A percentile compares a stretch with the other conserved stretches of the same genome.
phyloP scores from a whole-genome alignment of 2,113 vertebrate genomes.

The Mystacornis crossleyi region DNA sequence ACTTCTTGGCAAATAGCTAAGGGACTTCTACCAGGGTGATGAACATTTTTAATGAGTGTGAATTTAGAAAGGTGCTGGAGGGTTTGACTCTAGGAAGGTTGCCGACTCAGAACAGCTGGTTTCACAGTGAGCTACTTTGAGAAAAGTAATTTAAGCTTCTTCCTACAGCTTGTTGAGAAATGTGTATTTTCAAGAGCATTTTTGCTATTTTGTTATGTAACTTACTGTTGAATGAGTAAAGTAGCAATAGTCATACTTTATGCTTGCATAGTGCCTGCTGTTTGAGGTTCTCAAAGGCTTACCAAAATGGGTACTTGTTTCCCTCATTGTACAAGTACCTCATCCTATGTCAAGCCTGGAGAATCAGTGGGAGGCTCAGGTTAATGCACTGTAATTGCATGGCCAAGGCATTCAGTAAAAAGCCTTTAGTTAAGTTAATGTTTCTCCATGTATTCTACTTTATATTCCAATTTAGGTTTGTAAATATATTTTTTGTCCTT shows the following conservation, averaged over 20 bases:
- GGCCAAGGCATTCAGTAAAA: neutral
- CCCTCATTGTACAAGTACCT: neutral
- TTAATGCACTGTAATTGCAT: neutral
- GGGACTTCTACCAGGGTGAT: slow-evolving; percentile 4
- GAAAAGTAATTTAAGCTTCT: slow-evolving; percentile 46
- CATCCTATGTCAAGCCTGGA: neutral
- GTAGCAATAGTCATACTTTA: neutral
- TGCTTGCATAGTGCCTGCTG: neutral
- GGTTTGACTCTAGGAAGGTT: slow-evolving; percentile 6
- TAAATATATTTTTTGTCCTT: neutral
- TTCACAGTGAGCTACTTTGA: slow-evolving; percentile 29
- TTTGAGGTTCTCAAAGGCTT: neutral
- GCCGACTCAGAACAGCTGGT: slow-evolving; percentile 29
- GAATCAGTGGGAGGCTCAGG: neutral
- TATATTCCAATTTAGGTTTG: neutral
- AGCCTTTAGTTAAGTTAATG: neutral
- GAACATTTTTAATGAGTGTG: slow-evolving; percentile 1
- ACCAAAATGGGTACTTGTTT: neutral
- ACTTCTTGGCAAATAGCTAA: neutral
- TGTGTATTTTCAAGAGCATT: neutral
- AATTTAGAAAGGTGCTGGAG: slow-evolving; percentile 28
- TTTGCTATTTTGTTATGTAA: slow-evolving; percentile 33
- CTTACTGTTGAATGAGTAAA: slow-evolving; percentile 13
- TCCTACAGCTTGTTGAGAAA: neutral
- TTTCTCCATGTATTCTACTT: slow-evolving; percentile 3